Evolutionary conservation across 2,113 vertebrate genomes (phyloP).

Genomic region (Crotalus helleri): DNA sequence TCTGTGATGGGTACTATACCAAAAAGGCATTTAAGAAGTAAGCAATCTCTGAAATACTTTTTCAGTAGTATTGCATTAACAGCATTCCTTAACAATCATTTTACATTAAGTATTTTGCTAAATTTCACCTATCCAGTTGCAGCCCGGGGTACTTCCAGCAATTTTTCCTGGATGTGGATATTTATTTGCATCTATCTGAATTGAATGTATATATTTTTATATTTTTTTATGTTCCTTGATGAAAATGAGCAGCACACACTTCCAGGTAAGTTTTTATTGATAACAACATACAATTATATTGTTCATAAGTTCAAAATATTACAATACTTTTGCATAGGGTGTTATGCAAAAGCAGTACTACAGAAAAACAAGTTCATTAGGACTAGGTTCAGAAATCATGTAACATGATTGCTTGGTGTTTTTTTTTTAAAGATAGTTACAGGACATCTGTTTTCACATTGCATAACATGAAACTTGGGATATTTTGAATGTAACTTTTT

Average conservation of each 20-base stretch:
- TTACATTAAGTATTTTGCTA: not conserved
- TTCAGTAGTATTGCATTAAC: not conserved
- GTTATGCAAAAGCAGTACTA: not conserved
- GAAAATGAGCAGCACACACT: not conserved
- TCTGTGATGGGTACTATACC: not conserved
- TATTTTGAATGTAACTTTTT: not conserved
- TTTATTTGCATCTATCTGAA: not conserved
- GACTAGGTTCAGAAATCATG: not conserved
- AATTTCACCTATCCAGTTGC: not conserved
- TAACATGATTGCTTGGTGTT: not conserved
- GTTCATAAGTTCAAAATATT: not conserved
- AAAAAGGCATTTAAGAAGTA: fast-evolving
- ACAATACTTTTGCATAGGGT: not conserved
- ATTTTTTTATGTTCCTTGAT: not conserved
- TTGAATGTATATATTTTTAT: not conserved
- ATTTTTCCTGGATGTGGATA: not conserved
- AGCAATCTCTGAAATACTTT: not conserved
- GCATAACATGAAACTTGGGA: not conserved
- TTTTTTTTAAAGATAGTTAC: not conserved
- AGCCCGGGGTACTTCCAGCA: not conserved
- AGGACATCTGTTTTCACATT: not conserved
- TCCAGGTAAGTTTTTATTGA: not conserved
- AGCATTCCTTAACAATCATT: not conserved
- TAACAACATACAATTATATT: not conserved
- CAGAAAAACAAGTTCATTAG: not conserved